Evolutionary conservation across 2,797 vertebrate species (phyloP).

Genomic region (Remorina albescens): DNA sequence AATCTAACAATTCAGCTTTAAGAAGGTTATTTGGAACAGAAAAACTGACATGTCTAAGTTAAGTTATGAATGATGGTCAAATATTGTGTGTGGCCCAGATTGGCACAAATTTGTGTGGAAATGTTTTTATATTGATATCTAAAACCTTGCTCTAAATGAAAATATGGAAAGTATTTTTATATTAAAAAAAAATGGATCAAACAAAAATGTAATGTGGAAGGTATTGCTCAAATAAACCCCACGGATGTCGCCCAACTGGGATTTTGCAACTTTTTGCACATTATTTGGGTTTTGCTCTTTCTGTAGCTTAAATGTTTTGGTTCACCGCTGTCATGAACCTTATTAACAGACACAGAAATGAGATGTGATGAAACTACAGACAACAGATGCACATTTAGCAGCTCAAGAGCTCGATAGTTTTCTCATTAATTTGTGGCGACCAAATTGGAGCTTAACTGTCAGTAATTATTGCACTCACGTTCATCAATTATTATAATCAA

Average conservation of each 20-base stretch:
- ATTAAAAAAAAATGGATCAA: not conserved
- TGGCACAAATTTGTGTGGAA: not conserved
- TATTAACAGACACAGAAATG: not conserved
- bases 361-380: not conserved
- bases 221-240: not conserved
- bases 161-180: not conserved
- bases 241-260: not conserved
- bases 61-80: not conserved
- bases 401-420: not conserved
- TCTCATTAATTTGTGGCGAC: not conserved
- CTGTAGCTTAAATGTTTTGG: too few relatives aligned
- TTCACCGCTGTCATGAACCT: not conserved
- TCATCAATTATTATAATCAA: not conserved
- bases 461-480: not conserved
- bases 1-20: too few relatives aligned
- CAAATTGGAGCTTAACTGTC: not conserved
- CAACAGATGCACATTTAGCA: not conserved
- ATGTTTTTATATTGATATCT: not conserved
- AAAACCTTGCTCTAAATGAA: not conserved
- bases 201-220: not conserved
- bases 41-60: not conserved
- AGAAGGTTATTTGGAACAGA: not conserved
- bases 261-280: not conserved
- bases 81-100: not conserved
- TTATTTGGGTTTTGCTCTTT: not conserved